A percentile compares a stretch with the other conserved stretches of the same genome.
phyloP scores from a whole-genome alignment of 2,888 invertebrate species.

The Poecilus cupreus region DNA sequence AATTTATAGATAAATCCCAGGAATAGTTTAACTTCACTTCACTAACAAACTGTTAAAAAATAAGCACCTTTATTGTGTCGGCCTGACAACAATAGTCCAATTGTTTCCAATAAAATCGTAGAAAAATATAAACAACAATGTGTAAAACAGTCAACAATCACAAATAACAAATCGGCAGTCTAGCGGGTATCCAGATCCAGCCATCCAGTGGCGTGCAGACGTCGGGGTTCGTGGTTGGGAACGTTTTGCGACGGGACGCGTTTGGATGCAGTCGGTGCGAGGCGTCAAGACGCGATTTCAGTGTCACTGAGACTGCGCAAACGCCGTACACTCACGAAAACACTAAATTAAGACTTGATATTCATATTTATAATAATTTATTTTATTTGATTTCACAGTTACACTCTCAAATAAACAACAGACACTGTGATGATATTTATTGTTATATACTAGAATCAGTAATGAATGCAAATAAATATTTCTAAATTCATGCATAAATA shows the following conservation, averaged over 20 bases:
- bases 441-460: background rate
- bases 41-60: background rate
- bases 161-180: constrained; percentile 45
- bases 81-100: constrained; percentile 30
- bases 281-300: constrained; percentile 29
- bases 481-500: no score
- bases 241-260: constrained; percentile 68
- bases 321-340: background rate
- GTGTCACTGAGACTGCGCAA: constrained; percentile 42
- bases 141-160: constrained; percentile 25
- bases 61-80: constrained; percentile 52
- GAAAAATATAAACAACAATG: constrained; percentile 40
- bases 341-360: background rate
- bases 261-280: background rate
- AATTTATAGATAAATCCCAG: background rate
- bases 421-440: no score
- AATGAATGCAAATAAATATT: no score
- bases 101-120: constrained; percentile 13
- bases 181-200: constrained; percentile 70
- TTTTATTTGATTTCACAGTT: no score
- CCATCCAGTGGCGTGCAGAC: constrained; percentile 73
- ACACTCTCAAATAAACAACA: no score
- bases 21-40: constrained; percentile 1
- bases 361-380: no score
- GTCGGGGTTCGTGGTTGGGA: constrained; percentile 70